Evolutionary conservation across 2,113 vertebrate species (phyloP), one percentile per base, ranked within the genome.

Genomic region (Otocyon megalotis): DNA sequence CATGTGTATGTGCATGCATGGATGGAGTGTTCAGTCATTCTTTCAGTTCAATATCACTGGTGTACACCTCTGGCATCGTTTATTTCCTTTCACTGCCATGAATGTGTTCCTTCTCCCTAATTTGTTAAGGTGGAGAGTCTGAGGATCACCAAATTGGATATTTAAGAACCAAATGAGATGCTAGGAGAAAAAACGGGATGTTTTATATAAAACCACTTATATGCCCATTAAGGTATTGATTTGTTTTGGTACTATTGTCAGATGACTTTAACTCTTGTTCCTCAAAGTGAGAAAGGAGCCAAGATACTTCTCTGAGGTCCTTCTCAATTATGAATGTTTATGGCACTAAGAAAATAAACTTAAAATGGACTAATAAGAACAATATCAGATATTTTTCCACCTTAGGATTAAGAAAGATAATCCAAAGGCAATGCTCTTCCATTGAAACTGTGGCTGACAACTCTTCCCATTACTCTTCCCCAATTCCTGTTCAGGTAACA

Each of bases 341-440:
- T 35, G 82, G 26, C 24, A 95, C 35, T 83, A 82, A 79, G 54
- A 93, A 88, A 94, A 93, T 72, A 35, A 88, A 35, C 62, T 94
- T 79, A 83, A 95, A 94, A 82, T 82, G 72, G 50, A 96, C 65
- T 67, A 96, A 96, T 67, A 96, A 96, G n/a, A 83, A 90, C 10
- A 93, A n/a, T 53, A 81, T 71, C 13, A 65, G 17, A 7, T 77
- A 54, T 87, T 79, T 93, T 76, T 63, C 69, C 15, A 88, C 28
- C 19, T 74, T 32, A 12, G 22, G 35, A 90, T 58, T 90, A 56
- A 80, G 48, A 95, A 81, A 83, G 65, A 37, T 15, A 87, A 81
- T 32, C 30, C 84, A 92, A 88, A 3, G n/a, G 3, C 37, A 35
- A 69, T 3, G 80, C 37, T n/a, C 67, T 19, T 82, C 56, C 22